Evolutionary conservation across 2,113 vertebrate species (phyloP).

Genomic region (Leptocoma aspasia): DNA sequence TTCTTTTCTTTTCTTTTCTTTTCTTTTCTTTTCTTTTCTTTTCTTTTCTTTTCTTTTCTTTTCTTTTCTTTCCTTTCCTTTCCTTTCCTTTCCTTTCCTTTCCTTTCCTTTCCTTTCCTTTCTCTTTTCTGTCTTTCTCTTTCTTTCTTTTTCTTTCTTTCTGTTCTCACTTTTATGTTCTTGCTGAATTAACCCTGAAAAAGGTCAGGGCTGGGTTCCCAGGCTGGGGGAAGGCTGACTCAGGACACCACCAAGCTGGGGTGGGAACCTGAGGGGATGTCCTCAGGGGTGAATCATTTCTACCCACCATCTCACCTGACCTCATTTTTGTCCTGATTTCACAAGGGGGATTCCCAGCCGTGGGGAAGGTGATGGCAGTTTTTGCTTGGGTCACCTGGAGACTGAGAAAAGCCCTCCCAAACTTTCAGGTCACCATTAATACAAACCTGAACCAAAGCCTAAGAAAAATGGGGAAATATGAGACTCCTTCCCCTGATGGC

Average conservation of each 20-base stretch:
- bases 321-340: neutral
- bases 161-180: neutral
- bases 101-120: fast-evolving
- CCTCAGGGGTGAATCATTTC: neutral
- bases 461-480: neutral
- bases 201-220: neutral
- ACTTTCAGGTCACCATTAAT: fast-evolving
- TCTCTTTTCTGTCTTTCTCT: neutral
- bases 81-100: neutral
- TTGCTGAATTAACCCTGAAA: neutral
- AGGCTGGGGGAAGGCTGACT: neutral
- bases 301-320: neutral
- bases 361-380: neutral
- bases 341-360: neutral
- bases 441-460: neutral
- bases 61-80: fast-evolving
- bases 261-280: neutral
- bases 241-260: neutral
- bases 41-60: neutral
- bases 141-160: neutral
- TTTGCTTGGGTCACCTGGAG: neutral
- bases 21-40: fast-evolving
- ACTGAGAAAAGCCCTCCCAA: neutral
- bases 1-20: neutral
- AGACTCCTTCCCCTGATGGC: neutral